Conservation (phyloP, 2,888 invertebrate genomes). For the Papilio protenor region DNA sequence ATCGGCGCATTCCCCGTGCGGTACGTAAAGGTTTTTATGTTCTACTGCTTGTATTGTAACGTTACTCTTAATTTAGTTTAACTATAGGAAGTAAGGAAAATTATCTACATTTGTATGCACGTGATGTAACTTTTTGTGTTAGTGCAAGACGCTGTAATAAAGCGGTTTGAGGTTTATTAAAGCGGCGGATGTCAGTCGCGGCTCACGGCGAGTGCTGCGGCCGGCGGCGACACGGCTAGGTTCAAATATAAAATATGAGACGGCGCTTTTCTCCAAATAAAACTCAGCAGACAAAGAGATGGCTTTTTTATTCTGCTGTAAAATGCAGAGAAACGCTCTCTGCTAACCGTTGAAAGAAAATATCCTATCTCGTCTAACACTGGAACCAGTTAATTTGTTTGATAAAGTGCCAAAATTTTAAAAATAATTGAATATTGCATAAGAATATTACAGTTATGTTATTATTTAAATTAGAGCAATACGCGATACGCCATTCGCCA, state of each 20-base stretch:
- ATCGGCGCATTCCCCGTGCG: too few relatives aligned
- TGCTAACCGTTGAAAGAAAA: neutral
- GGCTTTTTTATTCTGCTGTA: slow-evolving; percentile 8
- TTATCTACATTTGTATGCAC: neutral
- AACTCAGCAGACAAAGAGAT: neutral
- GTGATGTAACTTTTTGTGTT: neutral
- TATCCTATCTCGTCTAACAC: neutral
- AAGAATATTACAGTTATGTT: neutral
- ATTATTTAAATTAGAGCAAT: neutral
- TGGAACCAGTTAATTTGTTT: too few relatives aligned
- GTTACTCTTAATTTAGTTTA: too few relatives aligned
- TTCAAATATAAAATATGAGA: slow-evolving; percentile 4
- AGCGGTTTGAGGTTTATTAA: neutral
- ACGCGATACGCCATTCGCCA: neutral
- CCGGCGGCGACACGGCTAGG: neutral
- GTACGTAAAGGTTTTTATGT: too few relatives aligned
- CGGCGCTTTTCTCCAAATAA: slow-evolving; percentile 1
- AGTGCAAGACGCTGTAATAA: neutral
- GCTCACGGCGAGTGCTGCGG: neutral
- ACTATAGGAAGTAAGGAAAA: neutral
- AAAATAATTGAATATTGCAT: neutral
- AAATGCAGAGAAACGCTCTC: neutral
- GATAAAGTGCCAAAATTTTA: neutral
- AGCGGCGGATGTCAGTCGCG: neutral
- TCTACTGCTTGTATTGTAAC: too few relatives aligned